These are phyloP conservation scores for Bhutanitis thaidina DNA, from an alignment of 2,888 invertebrate genomes.

Conservation along the genomic window DNA sequence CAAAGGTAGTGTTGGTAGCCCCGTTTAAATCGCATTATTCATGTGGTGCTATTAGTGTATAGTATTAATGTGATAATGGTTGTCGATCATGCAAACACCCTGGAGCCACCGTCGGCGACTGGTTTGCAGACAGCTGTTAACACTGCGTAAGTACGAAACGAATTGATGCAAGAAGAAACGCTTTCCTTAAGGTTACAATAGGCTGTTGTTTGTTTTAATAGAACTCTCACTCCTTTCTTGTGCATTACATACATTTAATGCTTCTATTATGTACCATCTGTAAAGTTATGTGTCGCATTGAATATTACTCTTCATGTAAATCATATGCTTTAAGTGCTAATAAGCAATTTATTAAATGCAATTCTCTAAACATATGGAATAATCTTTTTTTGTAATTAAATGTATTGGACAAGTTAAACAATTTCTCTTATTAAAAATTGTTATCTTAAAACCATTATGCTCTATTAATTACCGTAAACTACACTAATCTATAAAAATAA, in stretches of 20 bases:
- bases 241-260: slow-evolving; percentile 60
- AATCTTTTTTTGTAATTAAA: too few relatives aligned
- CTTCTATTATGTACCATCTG: slow-evolving; percentile 54
- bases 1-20: slow-evolving; percentile 42
- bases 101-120: slow-evolving; percentile 64
- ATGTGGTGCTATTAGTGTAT: slow-evolving; percentile 66
- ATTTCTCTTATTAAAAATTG: too few relatives aligned
- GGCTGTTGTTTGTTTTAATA: slow-evolving; percentile 65
- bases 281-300: slow-evolving; percentile 14
- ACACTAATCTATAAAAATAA: too few relatives aligned
- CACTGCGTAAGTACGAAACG: slow-evolving; percentile 69
- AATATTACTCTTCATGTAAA: slow-evolving; percentile 15
- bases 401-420: too few relatives aligned
- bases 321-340: slow-evolving; percentile 19
- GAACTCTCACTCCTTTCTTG: slow-evolving; percentile 59
- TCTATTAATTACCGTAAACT: too few relatives aligned
- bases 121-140: slow-evolving; percentile 61
- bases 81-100: slow-evolving; percentile 76
- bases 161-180: slow-evolving; percentile 66
- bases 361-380: too few relatives aligned
- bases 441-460: too few relatives aligned
- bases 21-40: slow-evolving; percentile 36
- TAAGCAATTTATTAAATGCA: neutral
- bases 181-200: slow-evolving; percentile 61
- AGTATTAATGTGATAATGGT: slow-evolving; percentile 77